These are phyloP conservation scores for Syrrhaptes paradoxus DNA, from an alignment of 2,113 vertebrate genomes.

Conservation along the genomic window DNA sequence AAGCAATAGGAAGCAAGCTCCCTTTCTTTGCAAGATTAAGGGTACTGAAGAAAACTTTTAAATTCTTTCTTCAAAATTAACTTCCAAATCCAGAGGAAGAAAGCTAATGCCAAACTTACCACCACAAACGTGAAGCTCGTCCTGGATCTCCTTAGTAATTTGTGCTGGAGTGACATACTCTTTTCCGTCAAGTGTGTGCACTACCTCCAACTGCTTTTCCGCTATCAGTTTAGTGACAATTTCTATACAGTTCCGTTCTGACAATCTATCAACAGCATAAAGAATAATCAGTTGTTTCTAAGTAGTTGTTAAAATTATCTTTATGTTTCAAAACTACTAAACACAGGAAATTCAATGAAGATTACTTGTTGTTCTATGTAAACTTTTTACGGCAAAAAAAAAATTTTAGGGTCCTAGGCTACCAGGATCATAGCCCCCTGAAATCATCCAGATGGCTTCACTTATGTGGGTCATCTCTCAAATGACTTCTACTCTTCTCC, in stretches of 20 bases:
- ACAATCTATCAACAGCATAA: constrained; percentile 77
- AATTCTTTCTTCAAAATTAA: background rate
- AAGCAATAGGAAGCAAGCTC: background rate
- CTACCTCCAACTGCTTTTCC: constrained; percentile 94
- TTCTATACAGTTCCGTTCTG: constrained; percentile 96
- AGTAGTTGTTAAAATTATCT: background rate
- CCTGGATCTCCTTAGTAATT: constrained; percentile 89
- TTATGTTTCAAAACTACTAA: background rate
- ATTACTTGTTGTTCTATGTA: fast-evolving
- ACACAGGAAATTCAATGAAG: fast-evolving
- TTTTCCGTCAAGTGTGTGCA: constrained; percentile 95
- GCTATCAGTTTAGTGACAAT: constrained; percentile 90
- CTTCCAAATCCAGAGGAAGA: background rate
- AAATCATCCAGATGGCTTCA: background rate
- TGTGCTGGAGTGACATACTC: constrained; percentile 94
- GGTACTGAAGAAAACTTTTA: background rate
- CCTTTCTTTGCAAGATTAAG: background rate
- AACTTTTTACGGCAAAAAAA: background rate
- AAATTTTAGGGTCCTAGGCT: too few species aligned
- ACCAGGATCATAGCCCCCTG: too few species aligned
- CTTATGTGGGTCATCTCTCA: fast-evolving
- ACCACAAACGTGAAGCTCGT: constrained; percentile 90
- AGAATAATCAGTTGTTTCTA: background rate
- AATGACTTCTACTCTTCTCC: background rate
- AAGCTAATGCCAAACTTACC: constrained; percentile 75